A percentile compares a stretch with the other conserved stretches of the same genome.
These are phyloP conservation scores for Chondrilla cf. caribensis DNA, from an alignment of 37 sponge, comb jelly and placozoan genomes.

Conservation along the genomic window DNA sequence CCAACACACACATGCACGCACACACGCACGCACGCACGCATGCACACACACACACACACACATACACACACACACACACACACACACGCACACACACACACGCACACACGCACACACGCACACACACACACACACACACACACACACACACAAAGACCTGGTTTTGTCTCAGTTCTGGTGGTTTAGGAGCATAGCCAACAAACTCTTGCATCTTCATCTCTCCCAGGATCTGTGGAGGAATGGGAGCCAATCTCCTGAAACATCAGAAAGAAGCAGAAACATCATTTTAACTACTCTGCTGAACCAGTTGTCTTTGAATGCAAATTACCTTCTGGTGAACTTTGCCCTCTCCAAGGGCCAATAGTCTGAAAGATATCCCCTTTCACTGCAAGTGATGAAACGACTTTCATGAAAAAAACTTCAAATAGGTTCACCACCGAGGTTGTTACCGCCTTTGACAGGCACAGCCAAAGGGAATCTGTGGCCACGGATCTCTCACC, in stretches of 20 bases:
- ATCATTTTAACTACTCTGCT: not conserved
- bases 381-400: not conserved
- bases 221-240: conserved; percentile 55
- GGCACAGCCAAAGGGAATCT: no score
- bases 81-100: no score
- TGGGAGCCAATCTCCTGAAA: conserved; percentile 35
- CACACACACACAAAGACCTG: conserved; percentile 47
- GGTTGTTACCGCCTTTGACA: no score
- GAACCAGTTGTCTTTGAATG: not conserved
- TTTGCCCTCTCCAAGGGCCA: conserved; percentile 59
- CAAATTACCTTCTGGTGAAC: conserved; percentile 53
- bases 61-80: no score
- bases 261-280: not conserved
- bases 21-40: no score
- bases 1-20: no score
- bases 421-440: no score
- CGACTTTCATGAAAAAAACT: no score
- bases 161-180: conserved; percentile 55
- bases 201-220: conserved; percentile 68
- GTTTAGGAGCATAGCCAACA: conserved; percentile 78
- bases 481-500: not conserved
- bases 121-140: not conserved
- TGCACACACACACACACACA: no score
- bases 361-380: conserved; percentile 53
- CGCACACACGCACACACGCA: no score